Evolutionary conservation across 2,888 invertebrate species (phyloP).

Genomic region (Andrena dorsata): DNA sequence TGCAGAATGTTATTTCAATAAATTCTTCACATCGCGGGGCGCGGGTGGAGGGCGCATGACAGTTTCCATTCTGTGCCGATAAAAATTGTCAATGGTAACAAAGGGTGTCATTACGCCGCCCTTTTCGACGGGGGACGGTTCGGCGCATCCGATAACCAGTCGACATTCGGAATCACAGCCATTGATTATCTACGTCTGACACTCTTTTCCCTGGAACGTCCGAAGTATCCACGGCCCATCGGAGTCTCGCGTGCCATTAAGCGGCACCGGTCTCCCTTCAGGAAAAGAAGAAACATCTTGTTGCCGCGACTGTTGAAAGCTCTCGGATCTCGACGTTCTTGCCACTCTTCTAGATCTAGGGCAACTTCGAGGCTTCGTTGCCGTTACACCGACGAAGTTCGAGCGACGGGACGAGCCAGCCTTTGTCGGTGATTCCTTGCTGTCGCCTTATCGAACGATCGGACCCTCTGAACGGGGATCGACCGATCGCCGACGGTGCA

Average conservation of each 20-base stretch:
- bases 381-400: not conserved
- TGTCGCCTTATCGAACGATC: not conserved
- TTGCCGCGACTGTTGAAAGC: no score
- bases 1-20: slow-evolving; percentile 51
- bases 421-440: not conserved
- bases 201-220: not conserved
- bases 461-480: slow-evolving; percentile 3
- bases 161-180: slow-evolving; percentile 2
- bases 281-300: no score
- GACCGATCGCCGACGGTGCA: not conserved
- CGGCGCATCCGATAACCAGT: slow-evolving; percentile 31
- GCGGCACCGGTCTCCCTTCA: no score
- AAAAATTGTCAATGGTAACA: slow-evolving; percentile 49
- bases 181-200: slow-evolving; percentile 27
- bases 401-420: not conserved
- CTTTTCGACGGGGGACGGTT: slow-evolving; percentile 24
- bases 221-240: not conserved
- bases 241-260: not conserved
- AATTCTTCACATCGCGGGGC: slow-evolving; percentile 4
- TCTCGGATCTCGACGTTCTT: no score
- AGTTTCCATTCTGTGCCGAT: slow-evolving; percentile 41
- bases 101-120: slow-evolving; percentile 29
- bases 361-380: not conserved
- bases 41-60: slow-evolving; percentile 12
- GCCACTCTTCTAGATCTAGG: not conserved